Conservation (phyloP, 2,797 vertebrate species). For the Tauraco hartlaubi region DNA sequence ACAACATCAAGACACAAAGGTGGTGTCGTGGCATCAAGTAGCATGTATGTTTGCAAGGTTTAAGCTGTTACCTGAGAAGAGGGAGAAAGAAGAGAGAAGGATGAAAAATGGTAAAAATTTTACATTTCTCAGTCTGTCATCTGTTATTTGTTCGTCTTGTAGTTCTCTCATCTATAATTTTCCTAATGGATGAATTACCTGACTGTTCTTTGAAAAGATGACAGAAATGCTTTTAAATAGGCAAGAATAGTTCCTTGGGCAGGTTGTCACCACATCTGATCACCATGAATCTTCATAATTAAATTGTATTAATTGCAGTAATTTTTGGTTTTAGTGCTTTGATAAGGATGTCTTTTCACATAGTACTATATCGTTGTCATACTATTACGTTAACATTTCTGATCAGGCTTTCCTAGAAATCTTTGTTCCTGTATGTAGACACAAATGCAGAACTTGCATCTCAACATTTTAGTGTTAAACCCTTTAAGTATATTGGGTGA, state of each 20-base stretch:
- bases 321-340: slow-evolving; percentile 15
- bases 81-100: neutral
- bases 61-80: neutral
- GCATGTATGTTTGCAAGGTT: rapidly evolving
- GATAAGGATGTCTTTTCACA: neutral
- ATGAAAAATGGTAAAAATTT: neutral
- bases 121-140: neutral
- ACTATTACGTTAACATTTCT: neutral
- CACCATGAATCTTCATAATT: neutral
- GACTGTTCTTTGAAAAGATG: neutral
- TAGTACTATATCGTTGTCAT: neutral
- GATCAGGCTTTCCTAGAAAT: neutral
- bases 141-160: neutral
- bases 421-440: neutral
- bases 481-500: neutral
- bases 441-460: neutral
- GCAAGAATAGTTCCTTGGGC: neutral
- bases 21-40: neutral
- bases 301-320: slow-evolving; percentile 1
- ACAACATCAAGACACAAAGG: neutral
- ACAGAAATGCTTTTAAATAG: neutral
- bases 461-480: neutral
- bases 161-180: neutral
- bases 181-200: neutral
- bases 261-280: neutral